Evolutionary conservation across 2,113 vertebrate species (phyloP), one percentile per base, ranked within the genome.

Genomic region (Hyperopisus bebe): DNA sequence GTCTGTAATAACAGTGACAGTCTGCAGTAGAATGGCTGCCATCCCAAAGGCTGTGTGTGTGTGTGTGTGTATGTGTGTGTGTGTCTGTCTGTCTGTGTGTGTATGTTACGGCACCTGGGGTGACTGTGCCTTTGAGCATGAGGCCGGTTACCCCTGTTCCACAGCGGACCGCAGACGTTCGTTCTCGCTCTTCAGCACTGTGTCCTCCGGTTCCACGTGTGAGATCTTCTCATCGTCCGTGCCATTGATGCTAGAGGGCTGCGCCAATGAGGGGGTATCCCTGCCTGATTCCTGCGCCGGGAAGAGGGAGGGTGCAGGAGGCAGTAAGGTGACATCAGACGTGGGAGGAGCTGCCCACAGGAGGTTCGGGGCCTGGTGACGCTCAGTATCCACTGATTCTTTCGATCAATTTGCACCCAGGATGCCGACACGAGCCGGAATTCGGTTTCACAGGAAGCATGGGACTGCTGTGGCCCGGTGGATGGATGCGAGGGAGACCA

Each of bases 211-310:
- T 21, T 94, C 92, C 0, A 95, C 94, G 0, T 97, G 95, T 0
- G 95, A 98, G 47, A 97, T 97, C 90, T 99, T 99, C 91, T 99
- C 98, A 11, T 99, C 98, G 0, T 99, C 98, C 0, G 98, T 99
- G 48, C 98, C 98, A 0, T 99, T 99, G 55, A 99, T 94, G n/a
- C 97, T 99, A 84, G 98, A 98, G 0, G 97, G 97, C 94, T 97
- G 97, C 88, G 96, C 95, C 70, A 95, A 94, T 86, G 95, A 95
- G 0, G 96, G 96, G 2, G 96, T 98, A 91, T 98, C 97, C n/a
- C 95, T 94, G 80, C 97, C 97, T 35, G 97, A 97, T 91, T 97
- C 98, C 97, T 96, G 94, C 1, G 70, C 90, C 88, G 5, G 58
- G 55, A 19, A 39, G 2, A 89, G 31, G 74, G 50, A 44, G 31